phyloP scores from a whole-genome alignment of 2,888 invertebrate species.

The Herminia tarsipennalis region DNA sequence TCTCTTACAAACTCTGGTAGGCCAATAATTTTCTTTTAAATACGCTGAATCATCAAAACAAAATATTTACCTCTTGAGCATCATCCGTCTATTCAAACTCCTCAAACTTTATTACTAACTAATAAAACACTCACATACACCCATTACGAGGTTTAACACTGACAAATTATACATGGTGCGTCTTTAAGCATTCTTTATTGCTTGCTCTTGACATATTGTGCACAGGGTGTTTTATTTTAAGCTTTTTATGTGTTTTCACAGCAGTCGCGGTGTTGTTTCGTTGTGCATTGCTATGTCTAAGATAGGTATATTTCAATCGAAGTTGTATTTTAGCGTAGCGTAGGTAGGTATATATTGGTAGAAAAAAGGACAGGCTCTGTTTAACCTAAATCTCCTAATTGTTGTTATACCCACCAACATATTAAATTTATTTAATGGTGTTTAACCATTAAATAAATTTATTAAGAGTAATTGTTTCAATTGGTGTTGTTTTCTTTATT shows the following conservation, averaged over 20 bases:
- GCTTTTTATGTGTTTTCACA: constrained; percentile 73
- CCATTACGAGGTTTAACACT: constrained; percentile 68
- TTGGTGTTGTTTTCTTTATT: no score
- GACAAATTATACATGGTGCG: constrained; percentile 70
- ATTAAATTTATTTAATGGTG: no score
- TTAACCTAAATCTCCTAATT: no score
- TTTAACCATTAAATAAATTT: no score
- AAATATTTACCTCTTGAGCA: constrained; percentile 8
- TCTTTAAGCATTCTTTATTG: constrained; percentile 70
- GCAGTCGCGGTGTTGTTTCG: constrained; percentile 52
- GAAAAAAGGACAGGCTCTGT: no score
- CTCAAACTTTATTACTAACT: constrained; percentile 40
- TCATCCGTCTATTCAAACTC: constrained; percentile 33
- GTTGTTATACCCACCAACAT: no score
- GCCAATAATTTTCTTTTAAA: neutral
- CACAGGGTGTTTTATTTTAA: constrained; percentile 63
- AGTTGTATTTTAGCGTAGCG: neutral
- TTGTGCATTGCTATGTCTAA: constrained; percentile 21
- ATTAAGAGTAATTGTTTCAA: no score
- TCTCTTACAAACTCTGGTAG: neutral
- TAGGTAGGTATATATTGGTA: no score
- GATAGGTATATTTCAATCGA: neutral
- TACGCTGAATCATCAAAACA: constrained; percentile 4
- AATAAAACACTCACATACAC: constrained; percentile 62
- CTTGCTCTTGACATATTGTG: constrained; percentile 62